phyloP scores from a whole-genome alignment of 2,888 invertebrate species.

The Meliscaeva auricollis region DNA sequence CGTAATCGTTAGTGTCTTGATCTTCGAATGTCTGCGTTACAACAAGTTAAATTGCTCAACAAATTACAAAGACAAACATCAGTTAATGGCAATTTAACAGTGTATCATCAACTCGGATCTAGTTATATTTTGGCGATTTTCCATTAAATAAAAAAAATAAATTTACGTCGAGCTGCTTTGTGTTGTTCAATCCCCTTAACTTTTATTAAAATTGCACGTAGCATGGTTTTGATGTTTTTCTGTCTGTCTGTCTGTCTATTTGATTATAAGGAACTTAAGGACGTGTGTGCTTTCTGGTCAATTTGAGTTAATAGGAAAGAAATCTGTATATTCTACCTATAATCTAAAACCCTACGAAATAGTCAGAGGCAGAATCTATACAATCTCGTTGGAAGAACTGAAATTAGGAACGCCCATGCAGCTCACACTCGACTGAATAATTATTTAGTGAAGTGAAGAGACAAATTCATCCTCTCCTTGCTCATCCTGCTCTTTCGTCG shows the following conservation, averaged over 20 bases:
- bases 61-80: conserved; percentile 19
- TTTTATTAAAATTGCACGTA: neutral
- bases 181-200: neutral
- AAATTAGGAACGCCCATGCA: conserved; percentile 52
- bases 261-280: conserved; percentile 47
- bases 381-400: conserved; percentile 5
- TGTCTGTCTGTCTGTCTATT: neutral
- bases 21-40: neutral
- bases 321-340: conserved; percentile 29
- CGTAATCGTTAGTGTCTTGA: conserved; percentile 1
- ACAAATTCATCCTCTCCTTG: conserved; percentile 47
- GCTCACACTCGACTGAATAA: conserved; percentile 63
- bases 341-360: neutral
- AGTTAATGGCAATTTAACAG: conserved; percentile 9
- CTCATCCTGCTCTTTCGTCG: neutral
- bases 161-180: neutral
- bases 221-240: neutral
- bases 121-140: conserved; percentile 6
- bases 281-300: conserved; percentile 72
- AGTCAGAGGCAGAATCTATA: neutral
- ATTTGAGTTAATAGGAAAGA: conserved; percentile 68
- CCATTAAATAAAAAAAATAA: conserved; percentile 13
- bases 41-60: conserved; percentile 20
- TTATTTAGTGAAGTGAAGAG: conserved; percentile 66
- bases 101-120: neutral